Conservation (phyloP, 2,113 vertebrate genomes). For the Zapornia atra region DNA sequence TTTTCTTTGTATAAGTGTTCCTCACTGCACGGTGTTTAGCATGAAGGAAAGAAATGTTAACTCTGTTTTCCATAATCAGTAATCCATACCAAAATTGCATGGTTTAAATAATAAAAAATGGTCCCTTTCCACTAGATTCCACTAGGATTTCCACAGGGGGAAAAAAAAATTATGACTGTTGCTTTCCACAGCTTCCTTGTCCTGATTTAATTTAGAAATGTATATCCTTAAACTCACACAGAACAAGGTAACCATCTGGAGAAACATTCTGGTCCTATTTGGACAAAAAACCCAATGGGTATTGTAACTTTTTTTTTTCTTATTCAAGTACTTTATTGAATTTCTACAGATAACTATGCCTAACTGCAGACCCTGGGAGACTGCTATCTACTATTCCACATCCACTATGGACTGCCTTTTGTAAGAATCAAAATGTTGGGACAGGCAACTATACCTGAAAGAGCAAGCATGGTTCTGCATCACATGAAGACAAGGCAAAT, state of each 20-base stretch:
- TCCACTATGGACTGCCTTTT: not conserved
- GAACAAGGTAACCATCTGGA: not conserved
- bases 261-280: not conserved
- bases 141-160: not conserved
- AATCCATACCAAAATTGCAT: not conserved
- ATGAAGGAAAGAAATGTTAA: not conserved
- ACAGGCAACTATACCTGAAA: not conserved
- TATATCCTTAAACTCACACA: not conserved
- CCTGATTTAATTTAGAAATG: not conserved
- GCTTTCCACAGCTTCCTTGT: not conserved
- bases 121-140: not conserved
- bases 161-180: not conserved
- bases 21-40: not conserved
- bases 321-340: not conserved
- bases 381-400: too few relatives aligned
- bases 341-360: not conserved
- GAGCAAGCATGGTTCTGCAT: not conserved
- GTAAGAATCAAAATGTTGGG: not conserved
- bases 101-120: not conserved
- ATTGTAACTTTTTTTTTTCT: not conserved
- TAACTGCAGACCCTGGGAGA: not conserved
- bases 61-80: not conserved
- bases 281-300: not conserved
- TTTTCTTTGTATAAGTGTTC: not conserved
- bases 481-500: not conserved